Evolutionary conservation across 2,113 vertebrate genomes (phyloP), one percentile per base, ranked within the genome.

Genomic region (Chaetorhynchus papuensis): DNA sequence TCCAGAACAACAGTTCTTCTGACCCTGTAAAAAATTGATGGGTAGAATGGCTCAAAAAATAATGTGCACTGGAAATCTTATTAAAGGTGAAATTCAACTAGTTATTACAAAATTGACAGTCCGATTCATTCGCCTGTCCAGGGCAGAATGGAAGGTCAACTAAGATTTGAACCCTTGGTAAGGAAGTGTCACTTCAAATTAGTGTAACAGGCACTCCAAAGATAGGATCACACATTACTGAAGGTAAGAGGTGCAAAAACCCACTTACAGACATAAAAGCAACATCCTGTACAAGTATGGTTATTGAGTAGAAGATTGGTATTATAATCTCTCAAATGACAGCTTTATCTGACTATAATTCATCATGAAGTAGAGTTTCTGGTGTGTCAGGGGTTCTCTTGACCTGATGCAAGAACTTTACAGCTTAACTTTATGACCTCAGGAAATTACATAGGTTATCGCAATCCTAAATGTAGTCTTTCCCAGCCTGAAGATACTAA

Each of bases 71-170:
- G 63, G 59, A 93, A 92, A 89, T 82, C 74, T 61, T 95, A 70
- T 91, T 90, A 92, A 61, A 96, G 85, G 49, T 70, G 89, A 88
- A 85, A 83, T 95, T 89, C 56, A 82, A 6, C 37, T 88, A 53
- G 87, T 91, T 95, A 79, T 83, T 91, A 60, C 37, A 79, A 70
- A 93, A 89, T 94, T 96, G 78, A 87, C 80, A 85, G 68, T 68
- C 53, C 0, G 8, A 41, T 93, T 96, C 64, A 95, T 96, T 94
- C 77, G 92, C 78, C 83, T 93, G 42, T 89, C 78, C 37, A 71
- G 66, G 42, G 13, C 54, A 93, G 87, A 89, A 77, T 86, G 77
- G 77, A 94, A 94, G 81, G 88, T 96, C 90, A 83, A 37, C 68
- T 94, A 31, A 94, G 83, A 95, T 64, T 79, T 95, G 81, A 86